Base-by-base conservation (phyloP, 2,797 vertebrate species). In the Chloroceryle inda region DNA sequence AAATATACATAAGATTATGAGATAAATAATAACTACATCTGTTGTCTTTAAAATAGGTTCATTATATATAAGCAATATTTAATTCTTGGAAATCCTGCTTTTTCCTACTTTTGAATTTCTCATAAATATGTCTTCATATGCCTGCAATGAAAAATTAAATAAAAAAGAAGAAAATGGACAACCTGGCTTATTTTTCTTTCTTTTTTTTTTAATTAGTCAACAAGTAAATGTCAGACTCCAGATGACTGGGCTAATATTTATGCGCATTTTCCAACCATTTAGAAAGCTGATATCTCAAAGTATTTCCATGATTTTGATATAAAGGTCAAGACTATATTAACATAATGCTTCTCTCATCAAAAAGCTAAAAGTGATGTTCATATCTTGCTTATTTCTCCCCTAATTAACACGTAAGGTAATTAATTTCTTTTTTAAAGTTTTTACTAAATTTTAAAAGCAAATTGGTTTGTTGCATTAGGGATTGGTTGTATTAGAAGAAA, bases 161-260 rank as follows among this genome's bases (percentile, higher is more conserved):
- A 58, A 69, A 26, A 47, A 52, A 5, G 12, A 83, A 81, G 6
- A 44, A 88, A 77, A 72, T 40, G 38, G 58, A 49, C 26, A 62
- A 31, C 17, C 4, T 18, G 26, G 5, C 0, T 45, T 44, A 37
- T 37, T 29, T 45, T 21, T 21, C 4, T 42, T 42, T 18, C 7
- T 17, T 9, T 17, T 45, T 45, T 64, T 58, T 76, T 35, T 19
- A 4, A 37, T 78, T 86, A 50, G 26, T 81, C 83, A 94, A 37
- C 27, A 78, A 69, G n/a, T 66, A 96, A 95, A 88, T 95, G 71
- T 93, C 86, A 95, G 55, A 87, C 26, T 86, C 78, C 93, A 93
- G 78, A 92, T 93, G 67, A 93, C 50, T 73, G 21, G 18, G 20
- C 22, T 96, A 92, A 84, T 93, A 88, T 76, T 86, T 95, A 87